Evolutionary conservation across 2,797 vertebrate species (phyloP).

Genomic region (Micropoecilia bifurca): DNA sequence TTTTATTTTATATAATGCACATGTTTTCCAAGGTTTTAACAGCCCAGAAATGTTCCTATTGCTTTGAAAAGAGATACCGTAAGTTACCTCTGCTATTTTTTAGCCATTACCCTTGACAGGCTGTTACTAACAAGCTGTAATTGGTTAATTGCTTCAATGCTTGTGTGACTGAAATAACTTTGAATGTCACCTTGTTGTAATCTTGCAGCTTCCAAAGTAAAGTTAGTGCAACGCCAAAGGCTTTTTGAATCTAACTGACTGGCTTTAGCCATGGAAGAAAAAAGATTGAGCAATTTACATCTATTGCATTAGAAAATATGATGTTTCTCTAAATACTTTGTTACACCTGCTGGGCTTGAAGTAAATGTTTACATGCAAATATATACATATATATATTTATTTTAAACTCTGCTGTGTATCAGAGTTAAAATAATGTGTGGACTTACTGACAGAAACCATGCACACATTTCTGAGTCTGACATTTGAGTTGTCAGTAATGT

Average conservation of each 20-base stretch:
- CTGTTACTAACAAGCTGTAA: slow-evolving; percentile 42
- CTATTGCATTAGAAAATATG: background rate
- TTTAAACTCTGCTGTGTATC: no score
- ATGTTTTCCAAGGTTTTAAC: slow-evolving; percentile 7
- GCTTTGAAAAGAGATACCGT: slow-evolving; percentile 7
- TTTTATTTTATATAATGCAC: background rate
- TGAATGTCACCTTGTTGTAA: slow-evolving; percentile 47
- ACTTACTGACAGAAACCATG: background rate
- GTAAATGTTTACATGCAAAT: background rate
- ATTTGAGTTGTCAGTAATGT: slow-evolving; percentile 9
- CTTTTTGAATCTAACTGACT: background rate
- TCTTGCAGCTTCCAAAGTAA: slow-evolving; percentile 17
- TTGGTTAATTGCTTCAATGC: slow-evolving; percentile 52
- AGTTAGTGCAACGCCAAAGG: slow-evolving; percentile 14
- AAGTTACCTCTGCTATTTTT: slow-evolving; percentile 10
- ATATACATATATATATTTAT: background rate
- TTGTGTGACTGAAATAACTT: slow-evolving; percentile 47
- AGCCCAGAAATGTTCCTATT: background rate
- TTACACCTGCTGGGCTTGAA: background rate
- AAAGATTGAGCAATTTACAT: background rate
- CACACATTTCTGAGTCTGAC: background rate
- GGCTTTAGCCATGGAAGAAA: slow-evolving; percentile 7
- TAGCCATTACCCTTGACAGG: slow-evolving; percentile 31
- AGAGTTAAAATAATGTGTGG: background rate
- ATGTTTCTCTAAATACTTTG: background rate